Evolutionary conservation across 2,797 vertebrate genomes (phyloP).

Genomic region (Tympanoctomys barrerae): DNA sequence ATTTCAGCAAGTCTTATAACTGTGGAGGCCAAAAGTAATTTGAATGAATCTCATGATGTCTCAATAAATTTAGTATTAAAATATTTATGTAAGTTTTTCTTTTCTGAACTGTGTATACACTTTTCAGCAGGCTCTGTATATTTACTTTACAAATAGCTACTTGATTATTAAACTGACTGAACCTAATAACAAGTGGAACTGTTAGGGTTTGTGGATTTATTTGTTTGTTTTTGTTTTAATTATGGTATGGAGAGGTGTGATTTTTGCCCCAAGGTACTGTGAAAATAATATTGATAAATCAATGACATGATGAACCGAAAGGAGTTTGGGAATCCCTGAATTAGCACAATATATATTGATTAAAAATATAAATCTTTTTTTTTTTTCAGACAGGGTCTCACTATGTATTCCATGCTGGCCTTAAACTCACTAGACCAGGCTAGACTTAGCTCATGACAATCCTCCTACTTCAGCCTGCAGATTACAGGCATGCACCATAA

Average conservation of each 20-base stretch:
- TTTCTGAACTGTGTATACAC: not conserved
- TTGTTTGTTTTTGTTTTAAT: not conserved
- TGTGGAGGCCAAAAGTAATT: not conserved
- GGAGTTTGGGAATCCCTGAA: not conserved
- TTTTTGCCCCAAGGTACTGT: not conserved
- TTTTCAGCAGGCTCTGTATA: not conserved
- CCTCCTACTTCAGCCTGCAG: not conserved
- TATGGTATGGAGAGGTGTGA: not conserved
- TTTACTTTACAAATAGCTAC: slow-evolving; percentile 25
- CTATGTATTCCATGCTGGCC: not conserved
- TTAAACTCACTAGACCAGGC: not conserved
- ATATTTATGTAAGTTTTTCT: not conserved
- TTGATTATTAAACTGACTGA: not conserved
- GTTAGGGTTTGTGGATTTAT: not conserved
- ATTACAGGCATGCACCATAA: not conserved
- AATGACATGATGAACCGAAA: not conserved
- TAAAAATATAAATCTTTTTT: not conserved
- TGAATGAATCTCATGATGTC: not conserved
- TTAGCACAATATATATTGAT: not conserved
- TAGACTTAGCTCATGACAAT: not conserved
- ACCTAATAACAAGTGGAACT: slow-evolving; percentile 1
- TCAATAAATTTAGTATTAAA: not conserved
- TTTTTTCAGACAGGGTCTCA: not conserved
- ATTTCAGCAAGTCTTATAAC: not conserved
- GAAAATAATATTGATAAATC: slow-evolving; percentile 10